Evolutionary conservation across 2,797 vertebrate genomes (phyloP), one percentile per base, ranked within the genome.

Genomic region (Macropodus opercularis): DNA sequence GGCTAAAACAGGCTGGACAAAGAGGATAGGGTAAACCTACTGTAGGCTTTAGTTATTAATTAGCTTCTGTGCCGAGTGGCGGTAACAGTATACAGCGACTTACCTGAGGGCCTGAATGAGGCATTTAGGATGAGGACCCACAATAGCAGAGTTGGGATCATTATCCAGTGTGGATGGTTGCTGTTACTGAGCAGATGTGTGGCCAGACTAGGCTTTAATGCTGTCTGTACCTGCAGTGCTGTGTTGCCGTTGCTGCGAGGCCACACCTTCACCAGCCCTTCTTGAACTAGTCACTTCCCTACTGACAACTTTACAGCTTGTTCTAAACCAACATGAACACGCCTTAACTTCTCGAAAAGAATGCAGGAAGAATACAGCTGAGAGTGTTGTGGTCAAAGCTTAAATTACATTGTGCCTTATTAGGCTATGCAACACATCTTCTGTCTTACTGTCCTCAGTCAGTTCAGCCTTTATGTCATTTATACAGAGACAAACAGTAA

Each of bases 81-180:
- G 67, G 66, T 46, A 36, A 66, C 26, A 48, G 65, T 80, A 84
- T 83, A 78, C 53, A 31, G 59, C 85, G 59, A 85, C 91, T 87
- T 81, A 93, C 92, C 91, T 76, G 90, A 78, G 46, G 53, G 59
- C 71, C 66, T 47, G 29, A 85, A 47, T 2, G 69, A 84, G 49
- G 73, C 63, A 10, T 72, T 67, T 22, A 91, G 80, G 42, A 84
- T 26, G 51, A 91, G 72, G 69, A 90, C 18, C 90, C 87, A 90
- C 77, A 88, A 61, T 27, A 91, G 77, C 38, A 87, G 71, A 14
- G 26, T 35, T 21, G 2, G 46, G 15, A 21, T 72, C 92, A 92
- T 92, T 64, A 75, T 90, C 60, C 44, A 15, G 52, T 59, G 64
- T 56, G 64, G 71, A 78, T 77, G 61, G 74, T 59, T 34, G 21